phyloP scores from a whole-genome alignment of 2,888 invertebrate species.

The Rhabditoides inermis region DNA sequence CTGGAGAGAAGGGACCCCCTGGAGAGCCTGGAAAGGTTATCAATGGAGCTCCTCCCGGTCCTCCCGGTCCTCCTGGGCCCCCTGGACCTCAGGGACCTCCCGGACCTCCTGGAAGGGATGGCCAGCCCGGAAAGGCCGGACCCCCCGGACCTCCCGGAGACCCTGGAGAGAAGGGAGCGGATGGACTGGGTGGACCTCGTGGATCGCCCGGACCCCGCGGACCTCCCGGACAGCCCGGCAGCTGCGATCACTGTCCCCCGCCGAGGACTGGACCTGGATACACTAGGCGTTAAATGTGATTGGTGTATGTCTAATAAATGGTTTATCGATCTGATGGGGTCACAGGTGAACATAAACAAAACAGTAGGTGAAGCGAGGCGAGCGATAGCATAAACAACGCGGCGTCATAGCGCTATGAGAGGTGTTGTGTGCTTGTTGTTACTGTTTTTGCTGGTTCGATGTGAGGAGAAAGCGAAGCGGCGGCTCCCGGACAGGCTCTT shows the following conservation, averaged over 20 bases:
- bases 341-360: no score
- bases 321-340: no score
- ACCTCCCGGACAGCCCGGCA: slow-evolving; percentile 10
- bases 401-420: no score
- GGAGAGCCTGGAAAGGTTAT: slow-evolving; percentile 9
- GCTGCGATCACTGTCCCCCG: slow-evolving; percentile 17
- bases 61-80: slow-evolving; percentile 37
- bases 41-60: slow-evolving; percentile 5
- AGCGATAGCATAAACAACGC: no score
- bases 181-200: slow-evolving; percentile 33
- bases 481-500: no score
- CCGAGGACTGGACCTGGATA: slow-evolving; percentile 48
- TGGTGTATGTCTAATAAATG: background rate
- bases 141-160: slow-evolving; percentile 33
- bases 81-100: slow-evolving; percentile 33
- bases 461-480: no score
- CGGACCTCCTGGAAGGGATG: slow-evolving; percentile 37
- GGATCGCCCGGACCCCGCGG: slow-evolving; percentile 21
- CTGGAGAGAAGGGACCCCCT: slow-evolving; percentile 15
- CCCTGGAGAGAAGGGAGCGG: slow-evolving; percentile 35
- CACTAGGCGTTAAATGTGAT: slow-evolving; percentile 13
- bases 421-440: no score
- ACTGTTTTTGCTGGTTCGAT: no score
- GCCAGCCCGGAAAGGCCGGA: slow-evolving; percentile 35
- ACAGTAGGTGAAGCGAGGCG: no score